These are phyloP conservation scores for Pachyramphus minor DNA, from an alignment of 2,113 vertebrate species.

Conservation along the genomic window DNA sequence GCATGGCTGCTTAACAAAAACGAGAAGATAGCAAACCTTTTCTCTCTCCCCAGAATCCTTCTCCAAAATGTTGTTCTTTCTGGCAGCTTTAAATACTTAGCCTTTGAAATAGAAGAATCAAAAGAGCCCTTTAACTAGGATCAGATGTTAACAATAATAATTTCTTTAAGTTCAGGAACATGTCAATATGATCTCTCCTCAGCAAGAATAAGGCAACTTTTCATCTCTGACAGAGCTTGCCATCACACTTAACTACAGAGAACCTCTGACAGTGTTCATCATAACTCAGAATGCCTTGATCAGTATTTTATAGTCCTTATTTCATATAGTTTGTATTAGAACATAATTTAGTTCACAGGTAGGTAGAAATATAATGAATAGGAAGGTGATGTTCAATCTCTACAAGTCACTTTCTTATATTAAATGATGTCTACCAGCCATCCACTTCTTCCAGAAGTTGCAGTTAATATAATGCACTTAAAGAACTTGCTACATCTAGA, in stretches of 20 bases:
- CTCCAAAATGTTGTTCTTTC: not conserved
- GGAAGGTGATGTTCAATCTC: not conserved
- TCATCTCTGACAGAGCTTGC: not conserved
- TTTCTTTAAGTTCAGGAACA: not conserved
- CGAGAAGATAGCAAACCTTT: not conserved
- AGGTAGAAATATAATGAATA: not conserved
- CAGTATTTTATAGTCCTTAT: not conserved
- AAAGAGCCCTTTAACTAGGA: not conserved
- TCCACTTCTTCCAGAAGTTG: not conserved
- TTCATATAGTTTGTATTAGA: not conserved
- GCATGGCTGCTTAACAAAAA: not conserved
- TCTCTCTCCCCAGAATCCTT: not conserved
- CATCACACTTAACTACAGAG: not conserved
- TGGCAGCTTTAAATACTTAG: slow-evolving; percentile 10
- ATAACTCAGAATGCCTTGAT: not conserved
- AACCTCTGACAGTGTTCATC: not conserved
- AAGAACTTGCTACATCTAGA: not conserved
- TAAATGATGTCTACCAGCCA: not conserved
- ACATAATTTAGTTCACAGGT: not conserved
- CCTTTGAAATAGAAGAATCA: not conserved
- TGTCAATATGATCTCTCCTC: not conserved
- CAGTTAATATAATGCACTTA: not conserved
- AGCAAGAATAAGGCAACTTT: not conserved
- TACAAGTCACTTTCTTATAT: not conserved
- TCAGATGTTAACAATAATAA: not conserved